Percentiles rank a stretch among this genome's conserved stretches.
Conservation (phyloP, 1,140 invertebrate genomes). For the Pachyrhynchus sulphureomaculatus region DNA sequence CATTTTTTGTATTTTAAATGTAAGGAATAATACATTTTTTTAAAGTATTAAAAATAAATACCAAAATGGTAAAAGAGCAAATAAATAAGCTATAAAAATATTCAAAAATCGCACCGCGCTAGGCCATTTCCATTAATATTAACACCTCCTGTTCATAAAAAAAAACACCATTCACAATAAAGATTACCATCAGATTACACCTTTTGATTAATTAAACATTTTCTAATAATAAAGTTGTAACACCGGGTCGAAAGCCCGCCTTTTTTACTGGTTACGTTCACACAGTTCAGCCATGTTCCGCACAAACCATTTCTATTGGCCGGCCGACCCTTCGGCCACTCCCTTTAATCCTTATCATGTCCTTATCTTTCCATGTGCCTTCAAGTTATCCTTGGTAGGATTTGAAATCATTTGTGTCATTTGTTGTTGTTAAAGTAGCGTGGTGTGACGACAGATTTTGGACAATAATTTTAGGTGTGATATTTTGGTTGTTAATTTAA, state of each 20-base stretch:
- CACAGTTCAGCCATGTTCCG: constrained; percentile 39
- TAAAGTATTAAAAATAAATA: too few species aligned
- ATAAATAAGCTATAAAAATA: background rate
- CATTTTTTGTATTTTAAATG: too few species aligned
- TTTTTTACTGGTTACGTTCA: constrained; percentile 26
- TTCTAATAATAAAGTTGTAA: constrained; percentile 31
- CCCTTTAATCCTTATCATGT: constrained; percentile 22
- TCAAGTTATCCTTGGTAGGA: constrained; percentile 4
- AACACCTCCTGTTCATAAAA: constrained; percentile 17
- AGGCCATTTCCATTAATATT: background rate
- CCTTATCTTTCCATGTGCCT: constrained; percentile 18
- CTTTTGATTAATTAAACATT: constrained; percentile 39
- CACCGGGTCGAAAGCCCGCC: constrained; percentile 9
- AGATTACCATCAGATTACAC: constrained; percentile 17
- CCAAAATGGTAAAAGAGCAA: too few species aligned
- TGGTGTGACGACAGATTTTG: background rate
- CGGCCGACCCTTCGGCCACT: constrained; percentile 1
- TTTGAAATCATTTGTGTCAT: constrained; percentile 4
- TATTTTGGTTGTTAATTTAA: background rate
- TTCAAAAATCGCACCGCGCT: background rate
- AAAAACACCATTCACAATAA: constrained; percentile 24
- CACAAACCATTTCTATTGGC: constrained; percentile 25
- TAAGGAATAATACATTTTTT: too few species aligned
- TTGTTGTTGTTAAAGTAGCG: background rate
- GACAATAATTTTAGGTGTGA: constrained; percentile 3